Base-by-base conservation (phyloP, 2,888 invertebrate genomes). In the Dioctria linearis region DNA sequence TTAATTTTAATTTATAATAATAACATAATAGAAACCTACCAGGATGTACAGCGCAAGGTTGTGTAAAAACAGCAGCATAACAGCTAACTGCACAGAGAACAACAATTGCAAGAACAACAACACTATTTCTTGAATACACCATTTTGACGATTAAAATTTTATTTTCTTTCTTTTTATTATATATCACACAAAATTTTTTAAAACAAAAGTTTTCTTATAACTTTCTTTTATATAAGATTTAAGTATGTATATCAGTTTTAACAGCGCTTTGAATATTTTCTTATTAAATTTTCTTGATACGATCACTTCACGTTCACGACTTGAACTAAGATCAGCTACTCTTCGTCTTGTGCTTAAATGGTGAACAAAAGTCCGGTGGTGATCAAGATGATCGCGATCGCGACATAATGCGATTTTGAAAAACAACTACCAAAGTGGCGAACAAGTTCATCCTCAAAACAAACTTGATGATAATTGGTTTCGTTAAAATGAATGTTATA, bases 11-110 rank as follows among this genome's bases (percentile, higher is more conserved):
- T 25, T 25, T 25, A 25, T 25, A 25, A 25, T 25, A 25, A 25
- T 25, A 25, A 25, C 25, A 25, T 25, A 25, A 25, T 25, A 11
- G 6, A 54, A 87, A 87, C 87, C 87, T 83, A 88, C 88, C 87
- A 85, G 86, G 85, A 86, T 85, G 85, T 43, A 85, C 83, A n/a
- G 85, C 80, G 61, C 87, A 86, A 25, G 85, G 87, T 82, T 88
- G 87, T 39, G 85, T 85, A 81, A 85, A 88, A 57, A 88, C 85
- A 54, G 88, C 88, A 25, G 86, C 87, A 83, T 87, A 84, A 51
- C 49, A 78, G 69, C 83, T 78, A 65, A 83, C 46, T 25, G 83
- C 83, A 66, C 86, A 82, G 79, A 87, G 83, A 80, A 85, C 83
- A 78, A 85, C 83, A 81, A 82, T 82, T 86, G 63, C 75, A 83